Percentiles rank a stretch among this genome's conserved stretches.
These are phyloP conservation scores for Cherax destructor DNA, from an alignment of 1,140 invertebrate species.

Conservation along the genomic window DNA sequence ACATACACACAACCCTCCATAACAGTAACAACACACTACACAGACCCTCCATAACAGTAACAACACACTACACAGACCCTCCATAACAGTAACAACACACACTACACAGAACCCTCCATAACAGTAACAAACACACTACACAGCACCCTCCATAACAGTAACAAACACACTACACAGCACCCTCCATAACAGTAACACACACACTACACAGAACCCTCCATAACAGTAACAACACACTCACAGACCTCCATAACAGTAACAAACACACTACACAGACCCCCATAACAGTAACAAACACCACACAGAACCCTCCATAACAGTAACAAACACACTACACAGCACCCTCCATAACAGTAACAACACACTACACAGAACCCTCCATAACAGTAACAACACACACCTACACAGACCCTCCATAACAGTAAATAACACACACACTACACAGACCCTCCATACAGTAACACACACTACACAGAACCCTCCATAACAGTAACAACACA, in stretches of 20 bases:
- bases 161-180: not conserved
- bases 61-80: not conserved
- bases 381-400: not conserved
- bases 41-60: not conserved
- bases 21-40: not conserved
- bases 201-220: too few species aligned
- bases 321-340: not conserved
- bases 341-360: not conserved
- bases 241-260: too few species aligned
- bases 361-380: not conserved
- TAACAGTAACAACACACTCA: not conserved
- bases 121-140: not conserved
- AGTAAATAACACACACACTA: not conserved
- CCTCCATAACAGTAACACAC: not conserved
- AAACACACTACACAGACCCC: not conserved
- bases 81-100: not conserved
- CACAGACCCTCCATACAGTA: not conserved
- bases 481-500: not conserved
- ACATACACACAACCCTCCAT: too few species aligned
- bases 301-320: not conserved
- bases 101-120: not conserved
- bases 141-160: not conserved
- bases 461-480: not conserved
- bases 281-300: not conserved
- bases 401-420: not conserved